Evolutionary conservation across 1,140 invertebrate species (phyloP).

Genomic region (Theocolax elegans): DNA sequence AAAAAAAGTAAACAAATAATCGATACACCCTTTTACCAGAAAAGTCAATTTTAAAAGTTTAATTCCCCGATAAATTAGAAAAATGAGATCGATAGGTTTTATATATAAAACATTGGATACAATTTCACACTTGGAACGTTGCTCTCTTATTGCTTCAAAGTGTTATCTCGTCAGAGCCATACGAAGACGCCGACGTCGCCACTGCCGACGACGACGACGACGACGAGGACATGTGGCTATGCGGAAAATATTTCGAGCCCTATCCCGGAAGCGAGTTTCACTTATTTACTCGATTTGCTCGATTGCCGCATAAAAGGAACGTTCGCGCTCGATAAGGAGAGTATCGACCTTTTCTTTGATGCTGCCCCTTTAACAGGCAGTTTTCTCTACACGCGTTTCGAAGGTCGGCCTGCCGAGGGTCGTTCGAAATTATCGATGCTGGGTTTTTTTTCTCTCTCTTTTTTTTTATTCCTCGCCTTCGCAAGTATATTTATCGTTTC

Average conservation of each 20-base stretch:
- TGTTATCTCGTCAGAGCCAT: no score
- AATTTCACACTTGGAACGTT: no score
- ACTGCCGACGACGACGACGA: no score
- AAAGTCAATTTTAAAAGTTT: no score
- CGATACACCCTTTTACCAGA: no score
- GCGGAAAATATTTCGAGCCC: not conserved
- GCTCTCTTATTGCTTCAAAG: no score
- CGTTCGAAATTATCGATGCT: constrained; percentile 12
- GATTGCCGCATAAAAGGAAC: not conserved
- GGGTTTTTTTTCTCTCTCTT: not conserved
- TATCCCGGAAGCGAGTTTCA: not conserved
- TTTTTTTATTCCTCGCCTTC: not conserved
- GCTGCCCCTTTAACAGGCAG: not conserved
- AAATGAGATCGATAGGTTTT: no score
- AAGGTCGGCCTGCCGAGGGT: not conserved
- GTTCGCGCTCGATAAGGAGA: not conserved
- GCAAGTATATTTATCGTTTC: not conserved
- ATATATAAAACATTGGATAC: no score
- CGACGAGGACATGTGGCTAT: no score
- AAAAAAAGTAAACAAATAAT: no score
- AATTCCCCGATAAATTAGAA: no score
- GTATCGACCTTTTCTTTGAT: not conserved
- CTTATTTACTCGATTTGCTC: constrained; percentile 10
- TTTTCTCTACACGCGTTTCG: not conserved
- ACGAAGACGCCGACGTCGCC: no score